These are phyloP conservation scores for Lateolabrax maculatus DNA, from an alignment of 2,797 vertebrate species.

Conservation along the genomic window DNA sequence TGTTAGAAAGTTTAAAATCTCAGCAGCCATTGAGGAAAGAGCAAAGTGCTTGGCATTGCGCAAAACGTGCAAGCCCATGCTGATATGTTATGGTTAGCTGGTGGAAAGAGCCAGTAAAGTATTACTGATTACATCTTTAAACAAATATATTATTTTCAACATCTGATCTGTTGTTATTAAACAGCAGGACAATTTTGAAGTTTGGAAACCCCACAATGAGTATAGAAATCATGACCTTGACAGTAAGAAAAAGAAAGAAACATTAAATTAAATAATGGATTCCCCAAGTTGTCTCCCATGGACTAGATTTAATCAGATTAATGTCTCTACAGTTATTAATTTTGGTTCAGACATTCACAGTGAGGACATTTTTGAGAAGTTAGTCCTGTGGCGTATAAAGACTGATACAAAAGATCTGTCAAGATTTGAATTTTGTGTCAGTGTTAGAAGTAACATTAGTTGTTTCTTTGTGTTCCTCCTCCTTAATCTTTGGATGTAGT, in stretches of 20 bases:
- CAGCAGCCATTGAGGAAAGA: not conserved
- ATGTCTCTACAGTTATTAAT: not conserved
- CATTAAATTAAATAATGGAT: conserved; percentile 13
- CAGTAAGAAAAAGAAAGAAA: conserved; percentile 18
- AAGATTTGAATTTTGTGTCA: not conserved
- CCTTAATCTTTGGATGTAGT: conserved; percentile 30
- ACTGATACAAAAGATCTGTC: conserved; percentile 3
- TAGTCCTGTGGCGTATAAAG: not conserved
- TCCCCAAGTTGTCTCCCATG: not conserved
- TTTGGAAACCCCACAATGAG: not conserved
- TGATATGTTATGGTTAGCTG: conserved; percentile 5
- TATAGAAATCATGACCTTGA: conserved; percentile 6
- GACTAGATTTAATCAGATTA: conserved; percentile 12
- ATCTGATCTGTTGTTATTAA: conserved; percentile 14
- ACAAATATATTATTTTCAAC: conserved; percentile 19
- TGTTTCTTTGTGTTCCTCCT: not conserved
- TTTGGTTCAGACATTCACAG: conserved; percentile 8
- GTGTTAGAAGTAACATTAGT: not conserved
- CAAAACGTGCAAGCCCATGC: not conserved
- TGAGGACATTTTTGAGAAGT: conserved; percentile 4
- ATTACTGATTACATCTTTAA: conserved; percentile 12
- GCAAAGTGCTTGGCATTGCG: not conserved
- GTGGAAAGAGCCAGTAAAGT: not conserved
- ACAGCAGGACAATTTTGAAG: conserved; percentile 1
- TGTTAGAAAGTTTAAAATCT: not conserved